These are phyloP conservation scores for Ceratotherium simum DNA, from an alignment of 2,113 vertebrate genomes.

Conservation along the genomic window DNA sequence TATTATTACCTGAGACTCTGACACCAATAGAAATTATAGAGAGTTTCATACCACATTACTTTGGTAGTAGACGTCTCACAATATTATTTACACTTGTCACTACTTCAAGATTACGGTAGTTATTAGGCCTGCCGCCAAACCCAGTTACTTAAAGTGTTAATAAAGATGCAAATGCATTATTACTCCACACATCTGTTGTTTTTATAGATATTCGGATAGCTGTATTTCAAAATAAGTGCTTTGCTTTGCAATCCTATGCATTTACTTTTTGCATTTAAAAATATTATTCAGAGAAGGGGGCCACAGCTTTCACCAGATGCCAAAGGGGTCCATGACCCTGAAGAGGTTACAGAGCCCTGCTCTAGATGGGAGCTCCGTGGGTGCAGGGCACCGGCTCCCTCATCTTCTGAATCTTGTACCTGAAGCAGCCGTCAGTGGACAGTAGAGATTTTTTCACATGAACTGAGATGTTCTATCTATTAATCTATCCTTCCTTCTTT, in stretches of 20 bases:
- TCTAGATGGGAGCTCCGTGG: neutral
- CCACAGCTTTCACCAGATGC: neutral
- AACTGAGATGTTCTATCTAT: neutral
- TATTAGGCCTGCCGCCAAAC: slow-evolving; percentile 28
- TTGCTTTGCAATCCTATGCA: neutral
- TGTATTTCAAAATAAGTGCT: neutral
- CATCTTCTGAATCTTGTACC: neutral
- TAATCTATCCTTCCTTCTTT: neutral
- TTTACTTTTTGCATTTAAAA: neutral
- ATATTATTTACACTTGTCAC: slow-evolving; percentile 40
- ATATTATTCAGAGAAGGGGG: neutral
- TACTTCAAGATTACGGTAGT: neutral
- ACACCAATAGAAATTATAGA: neutral
- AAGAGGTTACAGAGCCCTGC: neutral
- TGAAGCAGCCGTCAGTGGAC: neutral
- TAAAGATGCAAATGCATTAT: neutral
- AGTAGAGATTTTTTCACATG: neutral
- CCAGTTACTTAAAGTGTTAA: neutral
- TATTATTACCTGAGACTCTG: neutral
- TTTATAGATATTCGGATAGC: neutral
- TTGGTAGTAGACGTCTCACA: slow-evolving; percentile 49
- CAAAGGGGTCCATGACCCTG: neutral
- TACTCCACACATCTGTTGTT: neutral
- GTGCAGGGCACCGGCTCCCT: neutral
- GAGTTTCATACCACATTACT: neutral